phyloP scores from a whole-genome alignment of 2,113 vertebrate genomes.

The Genyomyrus donnyi region DNA sequence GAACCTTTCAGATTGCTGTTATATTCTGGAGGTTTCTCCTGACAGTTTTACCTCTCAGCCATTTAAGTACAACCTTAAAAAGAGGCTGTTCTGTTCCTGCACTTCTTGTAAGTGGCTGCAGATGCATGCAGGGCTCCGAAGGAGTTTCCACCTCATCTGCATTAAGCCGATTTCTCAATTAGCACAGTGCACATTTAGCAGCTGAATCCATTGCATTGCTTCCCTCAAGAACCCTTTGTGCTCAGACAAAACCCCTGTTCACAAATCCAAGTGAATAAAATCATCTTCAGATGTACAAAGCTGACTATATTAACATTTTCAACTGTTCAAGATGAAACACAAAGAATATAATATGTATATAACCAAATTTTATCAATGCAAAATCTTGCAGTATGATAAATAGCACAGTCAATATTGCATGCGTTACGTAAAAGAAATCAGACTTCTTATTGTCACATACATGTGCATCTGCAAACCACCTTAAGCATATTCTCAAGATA shows the following conservation, averaged over 20 bases:
- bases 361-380: neutral
- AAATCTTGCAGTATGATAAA: neutral
- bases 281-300: neutral
- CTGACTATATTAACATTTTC: neutral
- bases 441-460: neutral
- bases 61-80: neutral
- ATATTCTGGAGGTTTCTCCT: neutral
- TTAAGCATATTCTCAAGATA: slow-evolving; percentile 5
- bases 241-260: neutral
- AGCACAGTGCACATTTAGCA: neutral
- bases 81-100: neutral
- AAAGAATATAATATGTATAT: neutral
- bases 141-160: neutral
- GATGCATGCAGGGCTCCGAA: neutral
- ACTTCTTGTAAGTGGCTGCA: neutral
- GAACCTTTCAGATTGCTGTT: neutral
- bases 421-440: neutral
- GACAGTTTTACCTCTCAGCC: neutral
- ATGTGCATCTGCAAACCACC: neutral
- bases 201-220: neutral
- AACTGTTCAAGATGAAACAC: neutral
- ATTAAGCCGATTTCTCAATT: neutral
- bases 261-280: neutral
- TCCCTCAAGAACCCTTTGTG: neutral
- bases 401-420: neutral